phyloP scores from a whole-genome alignment of 2,888 invertebrate genomes.

The Tineola bisselliella region DNA sequence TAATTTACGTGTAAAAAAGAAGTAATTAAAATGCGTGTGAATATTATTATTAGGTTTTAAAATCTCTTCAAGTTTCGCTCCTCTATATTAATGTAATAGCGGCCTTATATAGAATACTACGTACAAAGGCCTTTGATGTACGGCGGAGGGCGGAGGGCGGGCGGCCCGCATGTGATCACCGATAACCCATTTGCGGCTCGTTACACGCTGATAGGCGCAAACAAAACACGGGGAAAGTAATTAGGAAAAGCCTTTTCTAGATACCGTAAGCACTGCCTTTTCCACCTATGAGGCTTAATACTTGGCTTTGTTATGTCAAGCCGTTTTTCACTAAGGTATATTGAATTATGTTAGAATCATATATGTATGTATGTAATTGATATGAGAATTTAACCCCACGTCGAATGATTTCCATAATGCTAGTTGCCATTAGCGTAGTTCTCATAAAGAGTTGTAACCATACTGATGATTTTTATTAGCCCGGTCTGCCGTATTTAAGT shows the following conservation, averaged over 20 bases:
- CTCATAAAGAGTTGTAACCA: no score
- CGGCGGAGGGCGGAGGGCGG: conserved; percentile 34
- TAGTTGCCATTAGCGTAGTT: no score
- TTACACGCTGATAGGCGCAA: conserved; percentile 65
- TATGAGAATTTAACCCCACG: no score
- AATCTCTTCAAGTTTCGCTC: conserved; percentile 25
- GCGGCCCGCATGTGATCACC: conserved; percentile 63
- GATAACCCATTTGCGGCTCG: conserved; percentile 65
- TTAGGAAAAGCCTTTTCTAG: conserved; percentile 66
- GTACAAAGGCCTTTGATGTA: conserved; percentile 65
- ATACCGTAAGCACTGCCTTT: conserved; percentile 51
- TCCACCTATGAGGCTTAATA: not conserved
- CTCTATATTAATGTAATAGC: conserved; percentile 18
- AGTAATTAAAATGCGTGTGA: not conserved
- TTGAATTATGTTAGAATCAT: no score
- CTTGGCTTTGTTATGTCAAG: not conserved
- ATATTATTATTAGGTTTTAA: not conserved
- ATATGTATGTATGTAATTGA: no score
- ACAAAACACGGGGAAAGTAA: conserved; percentile 67
- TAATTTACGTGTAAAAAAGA: no score
- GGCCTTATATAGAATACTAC: conserved; percentile 23
- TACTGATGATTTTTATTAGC: no score
- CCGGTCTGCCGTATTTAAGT: no score
- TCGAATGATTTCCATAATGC: no score
- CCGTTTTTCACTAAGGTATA: no score